phyloP scores from a whole-genome alignment of 2,797 vertebrate genomes.

The Propithecus deckenii region DNA sequence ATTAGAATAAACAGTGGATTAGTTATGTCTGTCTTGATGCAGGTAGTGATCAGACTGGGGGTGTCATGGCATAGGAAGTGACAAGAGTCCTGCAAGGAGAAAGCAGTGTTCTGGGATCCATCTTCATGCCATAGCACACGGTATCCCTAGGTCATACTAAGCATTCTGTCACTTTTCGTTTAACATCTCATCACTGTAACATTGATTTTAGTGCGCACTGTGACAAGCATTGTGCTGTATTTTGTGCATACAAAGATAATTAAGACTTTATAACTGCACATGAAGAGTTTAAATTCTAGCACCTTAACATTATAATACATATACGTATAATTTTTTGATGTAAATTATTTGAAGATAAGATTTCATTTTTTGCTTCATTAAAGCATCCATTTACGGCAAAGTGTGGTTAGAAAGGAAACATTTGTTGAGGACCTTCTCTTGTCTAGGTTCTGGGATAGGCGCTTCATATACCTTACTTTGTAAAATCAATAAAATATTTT shows the following conservation, averaged over 20 bases:
- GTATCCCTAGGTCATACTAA: neutral
- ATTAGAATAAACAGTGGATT: neutral
- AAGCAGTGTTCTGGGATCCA: neutral
- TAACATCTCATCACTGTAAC: neutral
- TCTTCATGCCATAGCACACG: neutral
- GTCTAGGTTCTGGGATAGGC: neutral
- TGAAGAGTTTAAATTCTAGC: neutral
- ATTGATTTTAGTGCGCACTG: neutral
- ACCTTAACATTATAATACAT: neutral
- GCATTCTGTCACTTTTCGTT: neutral
- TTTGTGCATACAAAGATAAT: neutral
- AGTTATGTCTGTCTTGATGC: neutral
- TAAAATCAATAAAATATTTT: neutral
- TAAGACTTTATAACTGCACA: neutral
- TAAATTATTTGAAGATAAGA: conserved; percentile 14
- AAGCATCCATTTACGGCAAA: neutral
- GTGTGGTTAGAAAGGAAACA: neutral
- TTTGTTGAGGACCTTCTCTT: neutral
- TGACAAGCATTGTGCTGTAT: neutral
- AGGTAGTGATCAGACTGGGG: neutral
- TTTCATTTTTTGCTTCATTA: conserved; percentile 18
- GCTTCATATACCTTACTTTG: neutral
- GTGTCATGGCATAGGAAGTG: neutral
- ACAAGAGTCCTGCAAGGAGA: neutral
- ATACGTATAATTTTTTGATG: neutral